Evolutionary conservation across 1,140 invertebrate genomes (phyloP).

Genomic region (Liolophura sinensis): DNA sequence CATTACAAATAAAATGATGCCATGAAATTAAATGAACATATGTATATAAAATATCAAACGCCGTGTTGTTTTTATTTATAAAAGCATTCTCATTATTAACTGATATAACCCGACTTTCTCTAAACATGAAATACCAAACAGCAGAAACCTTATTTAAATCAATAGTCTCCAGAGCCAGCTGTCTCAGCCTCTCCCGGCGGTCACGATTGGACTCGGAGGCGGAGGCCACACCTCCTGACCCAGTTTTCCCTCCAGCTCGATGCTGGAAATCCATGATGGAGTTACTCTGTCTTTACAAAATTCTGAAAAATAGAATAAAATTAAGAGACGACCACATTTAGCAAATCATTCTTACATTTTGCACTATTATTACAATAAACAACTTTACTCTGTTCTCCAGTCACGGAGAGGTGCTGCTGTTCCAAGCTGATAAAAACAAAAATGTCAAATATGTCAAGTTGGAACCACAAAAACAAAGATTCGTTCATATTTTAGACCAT

Average conservation of each 20-base stretch:
- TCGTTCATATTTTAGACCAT: no score
- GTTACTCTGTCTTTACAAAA: neutral
- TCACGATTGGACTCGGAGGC: conserved; percentile 98
- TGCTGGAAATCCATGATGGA: conserved; percentile 57
- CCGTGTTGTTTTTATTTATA: no score
- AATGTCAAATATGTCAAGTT: no score
- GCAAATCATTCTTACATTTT: neutral
- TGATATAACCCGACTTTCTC: no score
- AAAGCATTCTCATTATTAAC: conserved; percentile 1
- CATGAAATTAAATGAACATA: no score
- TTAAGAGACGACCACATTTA: neutral
- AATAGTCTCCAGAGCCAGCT: conserved; percentile 97
- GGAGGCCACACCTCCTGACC: conserved; percentile 96
- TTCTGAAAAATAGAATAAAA: neutral
- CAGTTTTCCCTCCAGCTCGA: conserved; percentile 94
- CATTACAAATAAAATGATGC: neutral
- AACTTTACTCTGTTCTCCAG: no score
- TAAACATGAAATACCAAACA: neutral
- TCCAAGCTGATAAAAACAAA: no score
- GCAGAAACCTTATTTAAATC: conserved; percentile 83
- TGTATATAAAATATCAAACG: no score
- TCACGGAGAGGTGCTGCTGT: no score
- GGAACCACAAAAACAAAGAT: no score
- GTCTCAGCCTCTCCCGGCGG: conserved; percentile 90
- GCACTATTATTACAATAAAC: neutral